Evolutionary conservation across 1,140 invertebrate species (phyloP), one percentile per base, ranked within the genome.

Genomic region (Drosophila tristis): DNA sequence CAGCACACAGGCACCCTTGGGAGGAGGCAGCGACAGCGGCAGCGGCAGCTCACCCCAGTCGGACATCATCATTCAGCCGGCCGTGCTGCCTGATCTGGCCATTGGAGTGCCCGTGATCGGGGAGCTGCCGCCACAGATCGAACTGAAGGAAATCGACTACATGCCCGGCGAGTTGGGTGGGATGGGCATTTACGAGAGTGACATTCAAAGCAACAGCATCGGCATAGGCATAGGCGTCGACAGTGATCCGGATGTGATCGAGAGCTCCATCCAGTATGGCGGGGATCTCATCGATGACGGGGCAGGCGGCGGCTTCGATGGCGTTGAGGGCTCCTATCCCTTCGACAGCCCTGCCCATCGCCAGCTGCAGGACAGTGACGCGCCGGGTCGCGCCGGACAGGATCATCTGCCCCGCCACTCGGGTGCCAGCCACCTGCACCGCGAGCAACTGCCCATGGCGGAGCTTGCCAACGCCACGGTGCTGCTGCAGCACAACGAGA

Each of bases 41-140:
- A 20, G 20, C 23, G 29, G 29, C 16, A 74, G 76, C 15, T 51
- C 78, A 6, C 61, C 43, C 23, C 73, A 74, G 56, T 71, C 91
- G 26, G 91, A 92, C 55, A 92, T 92, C 5, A 74, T 92, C 1
- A 92, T 92, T 42, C 90, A 92, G 61, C 91, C 91, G 5, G 90
- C 91, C 4, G 73, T 91, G 48, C 54, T 92, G 9, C 90, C 91
- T 0, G 91, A 92, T n/a, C 49, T 92, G 74, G 80, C 91, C 0
- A 92, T 92, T 20, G 91, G 91, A 4, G 90, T 92, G 23, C 91
- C 91, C 2, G 90, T 92, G 0, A 92, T 92, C 39, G 91, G 89
- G 0, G 91, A 92, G 57, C 53, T 92, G n/a, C 91, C 91, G 15
- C 91, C 91, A 5, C 91, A 92, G 70, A 92, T 92, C 51, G 91